Evolutionary conservation across 2,888 invertebrate genomes (phyloP).

Genomic region (Calliopum simillimum): DNA sequence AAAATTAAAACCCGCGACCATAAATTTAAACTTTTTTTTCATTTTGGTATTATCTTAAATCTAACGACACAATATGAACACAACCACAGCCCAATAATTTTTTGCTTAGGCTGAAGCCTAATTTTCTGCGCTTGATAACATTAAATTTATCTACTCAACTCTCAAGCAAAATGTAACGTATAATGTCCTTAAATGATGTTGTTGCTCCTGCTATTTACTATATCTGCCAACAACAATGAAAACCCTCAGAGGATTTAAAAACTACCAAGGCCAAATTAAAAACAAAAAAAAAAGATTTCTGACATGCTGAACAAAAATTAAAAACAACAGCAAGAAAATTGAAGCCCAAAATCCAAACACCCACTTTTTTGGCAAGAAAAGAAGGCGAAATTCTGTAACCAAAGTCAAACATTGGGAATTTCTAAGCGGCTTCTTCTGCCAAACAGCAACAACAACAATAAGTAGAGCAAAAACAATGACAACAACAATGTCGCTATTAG

Average conservation of each 20-base stretch:
- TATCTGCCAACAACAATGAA: no score
- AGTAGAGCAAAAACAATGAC: slow-evolving; percentile 16
- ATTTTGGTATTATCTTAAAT: slow-evolving; percentile 11
- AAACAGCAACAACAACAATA: slow-evolving; percentile 15
- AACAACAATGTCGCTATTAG: slow-evolving; percentile 19
- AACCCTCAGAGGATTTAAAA: not conserved
- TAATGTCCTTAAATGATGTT: not conserved
- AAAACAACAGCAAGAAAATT: not conserved
- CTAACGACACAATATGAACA: not conserved
- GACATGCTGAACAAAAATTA: not conserved
- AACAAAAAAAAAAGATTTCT: not conserved
- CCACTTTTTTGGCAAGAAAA: no score
- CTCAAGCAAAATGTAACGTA: slow-evolving; percentile 1
- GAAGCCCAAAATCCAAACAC: not conserved
- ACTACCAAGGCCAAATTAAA: not conserved
- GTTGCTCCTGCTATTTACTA: not conserved
- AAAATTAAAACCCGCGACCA: not conserved
- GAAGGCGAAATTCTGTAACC: no score
- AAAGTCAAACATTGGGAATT: slow-evolving; percentile 7
- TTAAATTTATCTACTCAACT: slow-evolving; percentile 26
- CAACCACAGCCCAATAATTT: not conserved
- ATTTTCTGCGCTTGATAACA: slow-evolving; percentile 21
- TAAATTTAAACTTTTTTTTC: slow-evolving; percentile 15
- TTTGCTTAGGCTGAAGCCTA: not conserved
- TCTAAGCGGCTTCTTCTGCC: not conserved